These are phyloP conservation scores for Ifrita kowaldi DNA, from an alignment of 2,113 vertebrate genomes.

Conservation along the genomic window DNA sequence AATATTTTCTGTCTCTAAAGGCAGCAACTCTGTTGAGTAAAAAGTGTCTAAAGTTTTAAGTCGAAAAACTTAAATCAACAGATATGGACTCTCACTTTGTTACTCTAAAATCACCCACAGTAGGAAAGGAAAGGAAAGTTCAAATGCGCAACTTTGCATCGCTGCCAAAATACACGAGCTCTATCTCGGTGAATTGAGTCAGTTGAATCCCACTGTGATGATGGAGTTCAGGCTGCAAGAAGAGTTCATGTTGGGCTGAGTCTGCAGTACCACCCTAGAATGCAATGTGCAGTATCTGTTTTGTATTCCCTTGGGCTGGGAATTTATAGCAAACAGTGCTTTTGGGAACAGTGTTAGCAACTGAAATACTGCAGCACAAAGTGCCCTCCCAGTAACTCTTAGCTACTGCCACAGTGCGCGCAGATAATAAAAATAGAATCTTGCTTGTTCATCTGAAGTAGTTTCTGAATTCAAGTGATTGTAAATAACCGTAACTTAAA, in stretches of 20 bases:
- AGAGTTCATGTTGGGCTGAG: conserved; percentile 66
- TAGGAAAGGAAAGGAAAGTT: conserved; percentile 74
- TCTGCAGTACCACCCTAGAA: conserved; percentile 59
- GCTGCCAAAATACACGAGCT: conserved; percentile 75
- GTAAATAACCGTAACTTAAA: conserved; percentile 52
- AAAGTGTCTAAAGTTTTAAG: neutral
- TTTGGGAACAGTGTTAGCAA: conserved; percentile 62
- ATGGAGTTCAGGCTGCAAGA: conserved; percentile 72
- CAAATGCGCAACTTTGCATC: conserved; percentile 68
- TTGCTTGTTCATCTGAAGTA: conserved; percentile 54
- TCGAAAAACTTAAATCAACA: conserved; percentile 57
- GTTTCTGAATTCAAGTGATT: conserved; percentile 51
- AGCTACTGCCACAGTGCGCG: conserved; percentile 46
- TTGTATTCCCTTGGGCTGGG: conserved; percentile 47
- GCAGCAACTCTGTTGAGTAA: neutral
- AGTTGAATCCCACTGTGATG: conserved; percentile 75
- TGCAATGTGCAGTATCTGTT: conserved; percentile 54
- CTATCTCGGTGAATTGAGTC: conserved; percentile 62
- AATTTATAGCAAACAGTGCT: conserved; percentile 70
- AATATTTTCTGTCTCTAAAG: neutral
- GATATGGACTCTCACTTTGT: conserved; percentile 53
- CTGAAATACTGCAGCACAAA: conserved; percentile 69
- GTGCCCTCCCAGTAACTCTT: conserved; percentile 62
- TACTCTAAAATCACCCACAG: conserved; percentile 69
- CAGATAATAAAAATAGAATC: conserved; percentile 70